Base-by-base conservation (phyloP, 2,888 invertebrate species). In the Dryomyza anilis region DNA sequence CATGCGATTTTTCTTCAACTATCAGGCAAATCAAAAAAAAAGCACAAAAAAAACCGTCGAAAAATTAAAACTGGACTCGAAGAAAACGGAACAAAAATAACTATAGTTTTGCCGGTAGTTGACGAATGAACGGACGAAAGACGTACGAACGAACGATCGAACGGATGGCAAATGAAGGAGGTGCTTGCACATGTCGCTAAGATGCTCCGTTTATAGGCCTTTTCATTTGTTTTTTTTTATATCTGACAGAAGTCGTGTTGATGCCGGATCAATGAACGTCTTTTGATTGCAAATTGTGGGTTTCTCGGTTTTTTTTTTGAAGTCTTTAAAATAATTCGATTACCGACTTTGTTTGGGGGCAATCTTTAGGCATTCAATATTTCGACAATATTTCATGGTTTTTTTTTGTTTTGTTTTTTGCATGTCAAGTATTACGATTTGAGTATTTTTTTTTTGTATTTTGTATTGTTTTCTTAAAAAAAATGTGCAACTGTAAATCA, bases 261-360 rank as follows among this genome's bases (percentile, higher is more conserved):
- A 48, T n/a, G 59, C 46, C 59, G 59, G 59, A 59, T 59, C 59
- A 59, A 59, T 59, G 59, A 59, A 59, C 59, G 59, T 23, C n/a
- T 23, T 36, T 19, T 25, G n/a, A n/a, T n/a, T 36, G 56, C 56
- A 25, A 21, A 10, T 21, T 25, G n/a, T n/a, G n/a, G n/a, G n/a
- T n/a, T n/a, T n/a, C n/a, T n/a, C n/a, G n/a, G n/a, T n/a, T n/a
- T n/a, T n/a, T n/a, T n/a, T n/a, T n/a, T n/a, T n/a, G n/a, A n/a
- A n/a, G n/a, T n/a, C n/a, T n/a, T n/a, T n/a, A n/a, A n/a, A n/a
- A n/a, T n/a, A n/a, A n/a, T n/a, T n/a, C n/a, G n/a, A n/a, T n/a
- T n/a, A n/a, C n/a, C n/a, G n/a, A n/a, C n/a, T n/a, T n/a, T n/a
- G n/a, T n/a, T n/a, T n/a, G n/a, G n/a, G n/a, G n/a, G n/a, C n/a